Conservation (phyloP, 1,140 invertebrate species). For the Solenopsis invicta region DNA sequence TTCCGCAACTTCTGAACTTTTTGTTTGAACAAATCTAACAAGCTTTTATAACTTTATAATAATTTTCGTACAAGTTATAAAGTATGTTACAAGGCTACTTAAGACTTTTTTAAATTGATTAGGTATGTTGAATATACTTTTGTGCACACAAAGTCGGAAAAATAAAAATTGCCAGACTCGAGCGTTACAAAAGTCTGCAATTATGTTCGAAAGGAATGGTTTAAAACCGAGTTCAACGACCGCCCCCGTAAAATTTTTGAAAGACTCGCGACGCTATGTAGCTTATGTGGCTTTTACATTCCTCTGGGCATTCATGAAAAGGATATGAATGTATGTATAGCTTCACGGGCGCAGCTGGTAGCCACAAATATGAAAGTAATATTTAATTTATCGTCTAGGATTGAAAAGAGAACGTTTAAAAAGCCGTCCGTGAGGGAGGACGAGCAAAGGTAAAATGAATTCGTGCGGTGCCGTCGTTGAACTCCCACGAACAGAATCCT, state of each 20-base stretch:
- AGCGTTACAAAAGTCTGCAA: not conserved
- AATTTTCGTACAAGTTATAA: not conserved
- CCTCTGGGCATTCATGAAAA: constrained; percentile 10
- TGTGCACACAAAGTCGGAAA: not conserved
- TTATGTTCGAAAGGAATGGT: constrained; percentile 1
- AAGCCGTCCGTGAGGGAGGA: constrained; percentile 29
- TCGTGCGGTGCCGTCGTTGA: constrained; percentile 53
- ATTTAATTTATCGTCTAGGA: constrained; percentile 62
- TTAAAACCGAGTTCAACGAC: constrained; percentile 1
- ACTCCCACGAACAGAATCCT: constrained; percentile 53
- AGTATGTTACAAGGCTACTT: not conserved
- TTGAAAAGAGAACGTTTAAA: constrained; percentile 62
- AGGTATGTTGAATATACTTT: not conserved
- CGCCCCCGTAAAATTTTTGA: constrained; percentile 36
- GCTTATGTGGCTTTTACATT: constrained; percentile 52
- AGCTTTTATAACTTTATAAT: not conserved
- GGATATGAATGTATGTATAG: constrained; percentile 34
- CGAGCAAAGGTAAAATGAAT: constrained; percentile 51
- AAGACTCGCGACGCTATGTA: constrained; percentile 41
- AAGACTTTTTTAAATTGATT: not conserved
- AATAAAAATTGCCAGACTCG: not conserved
- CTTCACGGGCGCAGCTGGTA: constrained; percentile 44
- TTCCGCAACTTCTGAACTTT: not conserved
- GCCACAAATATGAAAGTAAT: constrained; percentile 55
- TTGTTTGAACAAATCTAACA: not conserved